These are phyloP conservation scores for Julus scanicus DNA, from an alignment of 2,888 invertebrate species.

Conservation along the genomic window DNA sequence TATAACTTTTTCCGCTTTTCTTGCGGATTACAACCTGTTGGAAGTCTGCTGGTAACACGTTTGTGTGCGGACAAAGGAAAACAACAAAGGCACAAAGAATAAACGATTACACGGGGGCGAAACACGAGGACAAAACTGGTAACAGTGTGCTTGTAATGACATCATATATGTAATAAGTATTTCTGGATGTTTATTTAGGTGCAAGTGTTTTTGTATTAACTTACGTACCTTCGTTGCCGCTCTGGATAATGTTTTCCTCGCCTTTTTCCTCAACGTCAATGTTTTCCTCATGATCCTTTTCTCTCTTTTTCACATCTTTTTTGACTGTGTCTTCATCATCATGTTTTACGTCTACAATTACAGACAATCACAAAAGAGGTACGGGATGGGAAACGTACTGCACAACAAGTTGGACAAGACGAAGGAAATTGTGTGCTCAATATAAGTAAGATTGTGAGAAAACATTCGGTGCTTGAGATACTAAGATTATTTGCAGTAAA, in stretches of 20 bases:
- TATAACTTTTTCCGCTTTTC: background rate
- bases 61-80: background rate
- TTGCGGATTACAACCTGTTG: background rate
- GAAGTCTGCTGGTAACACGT: background rate
- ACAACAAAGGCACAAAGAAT: background rate
- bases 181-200: background rate
- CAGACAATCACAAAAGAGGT: background rate
- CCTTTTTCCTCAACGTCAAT: background rate
- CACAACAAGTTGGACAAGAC: background rate
- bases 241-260: background rate
- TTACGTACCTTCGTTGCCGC: background rate
- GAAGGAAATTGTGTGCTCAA: background rate
- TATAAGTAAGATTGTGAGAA: background rate
- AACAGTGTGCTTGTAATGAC: background rate
- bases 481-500: background rate
- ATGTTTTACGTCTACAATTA: conserved; percentile 10
- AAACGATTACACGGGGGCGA: background rate
- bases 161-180: too few relatives aligned
- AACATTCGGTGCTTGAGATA: background rate
- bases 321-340: background rate
- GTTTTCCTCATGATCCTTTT: background rate
- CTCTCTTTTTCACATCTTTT: background rate
- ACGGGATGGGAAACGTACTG: background rate
- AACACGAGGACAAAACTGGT: background rate
- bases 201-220: background rate